phyloP scores from a whole-genome alignment of 2,888 invertebrate species.

The Apotomis turbidana region DNA sequence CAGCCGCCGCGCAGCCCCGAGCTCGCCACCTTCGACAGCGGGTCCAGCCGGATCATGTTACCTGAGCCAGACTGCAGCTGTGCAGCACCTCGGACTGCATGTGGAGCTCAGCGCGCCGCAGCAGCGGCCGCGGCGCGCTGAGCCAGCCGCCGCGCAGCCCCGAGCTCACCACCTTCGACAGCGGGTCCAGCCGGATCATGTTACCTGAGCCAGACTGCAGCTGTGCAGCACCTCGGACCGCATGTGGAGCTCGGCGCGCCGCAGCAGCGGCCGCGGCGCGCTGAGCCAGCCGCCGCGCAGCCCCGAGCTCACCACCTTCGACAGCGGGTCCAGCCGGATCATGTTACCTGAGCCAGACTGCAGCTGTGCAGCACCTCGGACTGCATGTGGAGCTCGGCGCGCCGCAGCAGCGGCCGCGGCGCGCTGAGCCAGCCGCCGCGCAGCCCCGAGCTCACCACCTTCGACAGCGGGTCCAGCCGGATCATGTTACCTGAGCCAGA shows the following conservation, averaged over 20 bases:
- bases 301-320: conserved; percentile 89
- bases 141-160: conserved; percentile 90
- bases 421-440: conserved; percentile 90
- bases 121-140: conserved; percentile 87
- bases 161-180: conserved; percentile 89
- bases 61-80: conserved; percentile 62
- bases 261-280: conserved; percentile 86
- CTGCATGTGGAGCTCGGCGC: conserved; percentile 88
- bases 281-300: conserved; percentile 89
- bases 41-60: conserved; percentile 90
- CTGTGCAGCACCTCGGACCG: conserved; percentile 86
- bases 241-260: conserved; percentile 87
- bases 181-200: conserved; percentile 90
- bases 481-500: conserved; percentile 83
- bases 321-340: conserved; percentile 90
- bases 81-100: conserved; percentile 87
- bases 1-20: conserved; percentile 89
- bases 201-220: conserved; percentile 63
- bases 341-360: conserved; percentile 77
- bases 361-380: conserved; percentile 83
- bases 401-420: conserved; percentile 85
- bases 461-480: conserved; percentile 90
- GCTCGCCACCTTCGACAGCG: conserved; percentile 89
- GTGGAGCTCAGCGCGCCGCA: conserved; percentile 87
- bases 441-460: conserved; percentile 88